Conservation (phyloP, 1,140 invertebrate species). For the Papilio polyxenes region DNA sequence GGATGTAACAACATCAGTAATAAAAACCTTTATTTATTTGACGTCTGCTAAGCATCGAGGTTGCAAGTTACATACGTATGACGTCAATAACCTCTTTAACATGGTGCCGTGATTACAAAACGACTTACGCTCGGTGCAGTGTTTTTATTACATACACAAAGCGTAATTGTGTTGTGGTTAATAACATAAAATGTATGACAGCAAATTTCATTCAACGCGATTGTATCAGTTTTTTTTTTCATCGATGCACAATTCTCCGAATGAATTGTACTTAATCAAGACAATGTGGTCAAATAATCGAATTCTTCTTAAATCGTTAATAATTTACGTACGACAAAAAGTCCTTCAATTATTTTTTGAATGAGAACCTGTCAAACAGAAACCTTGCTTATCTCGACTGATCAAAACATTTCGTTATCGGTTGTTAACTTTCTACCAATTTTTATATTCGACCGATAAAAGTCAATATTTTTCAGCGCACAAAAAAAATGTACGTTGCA, state of each 20-base stretch:
- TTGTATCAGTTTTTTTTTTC: not conserved
- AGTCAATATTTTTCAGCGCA: not conserved
- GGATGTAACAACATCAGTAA: not conserved
- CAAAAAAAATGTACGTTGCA: not conserved
- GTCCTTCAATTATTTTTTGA: not conserved
- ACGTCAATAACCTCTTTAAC: constrained; percentile 35
- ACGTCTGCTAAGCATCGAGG: constrained; percentile 3
- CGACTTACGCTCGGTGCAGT: constrained; percentile 4
- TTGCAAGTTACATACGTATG: constrained; percentile 11
- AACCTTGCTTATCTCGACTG: not conserved
- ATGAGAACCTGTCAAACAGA: not conserved
- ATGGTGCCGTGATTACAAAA: constrained; percentile 31
- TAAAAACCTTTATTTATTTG: not conserved
- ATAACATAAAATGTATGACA: not conserved
- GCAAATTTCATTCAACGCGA: not conserved
- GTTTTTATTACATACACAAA: constrained; percentile 23
- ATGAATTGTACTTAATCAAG: not conserved
- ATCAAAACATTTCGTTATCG: constrained; percentile 35
- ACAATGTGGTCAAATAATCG: not conserved
- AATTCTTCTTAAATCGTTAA: not conserved
- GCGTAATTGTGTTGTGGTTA: not conserved
- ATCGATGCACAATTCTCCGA: not conserved
- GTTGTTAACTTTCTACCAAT: constrained; percentile 34
- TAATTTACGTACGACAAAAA: not conserved
- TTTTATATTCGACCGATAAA: constrained; percentile 23